Percentiles rank a stretch among this genome's conserved stretches.
These are phyloP conservation scores for Alfaro cultratus DNA, from an alignment of 2,797 vertebrate species.

Conservation along the genomic window DNA sequence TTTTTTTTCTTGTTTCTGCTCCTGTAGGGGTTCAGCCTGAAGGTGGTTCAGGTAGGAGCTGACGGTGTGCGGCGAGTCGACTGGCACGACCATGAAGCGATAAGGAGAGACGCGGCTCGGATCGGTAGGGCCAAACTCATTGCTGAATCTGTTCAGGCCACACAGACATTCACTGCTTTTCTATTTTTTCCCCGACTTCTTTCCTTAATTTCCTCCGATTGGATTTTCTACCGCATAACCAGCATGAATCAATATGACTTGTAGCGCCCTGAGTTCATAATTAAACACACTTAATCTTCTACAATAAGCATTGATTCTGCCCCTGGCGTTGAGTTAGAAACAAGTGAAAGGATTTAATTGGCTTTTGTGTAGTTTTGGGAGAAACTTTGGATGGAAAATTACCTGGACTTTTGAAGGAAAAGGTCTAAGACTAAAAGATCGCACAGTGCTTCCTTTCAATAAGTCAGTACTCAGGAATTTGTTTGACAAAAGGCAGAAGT, in stretches of 20 bases:
- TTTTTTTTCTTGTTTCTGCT: background rate
- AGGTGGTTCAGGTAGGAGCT: slow-evolving; percentile 71
- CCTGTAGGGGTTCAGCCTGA: slow-evolving; percentile 80
- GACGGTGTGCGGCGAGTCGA: slow-evolving; percentile 83
- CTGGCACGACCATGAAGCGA: slow-evolving; percentile 91
- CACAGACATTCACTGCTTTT: background rate
- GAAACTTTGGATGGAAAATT: slow-evolving; percentile 16
- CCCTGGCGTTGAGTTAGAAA: slow-evolving; percentile 14
- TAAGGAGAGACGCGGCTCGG: slow-evolving; percentile 85
- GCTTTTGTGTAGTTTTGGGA: slow-evolving; percentile 27
- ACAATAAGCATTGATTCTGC: slow-evolving; percentile 52
- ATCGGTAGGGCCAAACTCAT: slow-evolving; percentile 74
- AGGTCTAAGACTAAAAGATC: slow-evolving; percentile 1
- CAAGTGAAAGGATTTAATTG: slow-evolving; percentile 20
- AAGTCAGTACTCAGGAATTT: slow-evolving; percentile 6
- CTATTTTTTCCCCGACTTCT: background rate
- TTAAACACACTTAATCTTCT: slow-evolving; percentile 60
- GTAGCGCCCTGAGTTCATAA: slow-evolving; percentile 48
- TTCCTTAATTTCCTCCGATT: slow-evolving; percentile 30
- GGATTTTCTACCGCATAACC: slow-evolving; percentile 25
- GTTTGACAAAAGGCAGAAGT: background rate
- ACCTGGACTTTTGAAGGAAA: slow-evolving; percentile 4
- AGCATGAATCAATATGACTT: slow-evolving; percentile 33
- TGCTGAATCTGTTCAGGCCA: slow-evolving; percentile 29
- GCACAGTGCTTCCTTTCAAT: background rate